Evolutionary conservation across 2,888 invertebrate species (phyloP), one percentile per base, ranked within the genome.

Genomic region (Cotesia congregata): DNA sequence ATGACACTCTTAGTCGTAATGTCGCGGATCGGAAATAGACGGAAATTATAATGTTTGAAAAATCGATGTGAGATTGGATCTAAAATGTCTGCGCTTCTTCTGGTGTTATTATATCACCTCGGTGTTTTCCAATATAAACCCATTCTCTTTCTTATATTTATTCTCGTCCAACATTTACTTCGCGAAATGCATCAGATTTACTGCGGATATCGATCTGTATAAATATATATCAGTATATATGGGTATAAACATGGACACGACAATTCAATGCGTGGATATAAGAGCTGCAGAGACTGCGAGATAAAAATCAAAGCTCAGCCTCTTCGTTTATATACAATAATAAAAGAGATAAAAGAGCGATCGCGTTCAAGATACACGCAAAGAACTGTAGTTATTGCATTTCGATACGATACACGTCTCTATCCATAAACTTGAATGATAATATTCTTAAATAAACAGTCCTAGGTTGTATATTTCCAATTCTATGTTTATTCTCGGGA

Each of bases 21-120:
- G 65, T 68, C 69, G 67, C 75, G 76, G 69, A 17, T 50, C 76
- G 80, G 79, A 79, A 76, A 80, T 80, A 69, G 74, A 78, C 79
- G 78, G 80, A 80, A 79, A 79, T 77, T 79, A 80, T 67, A 79
- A 79, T 79, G 72, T 74, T 76, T 69, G 69, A 77, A 64, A 61
- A 76, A 67, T 61, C 72, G 75, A 39, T 7, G 41, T 15, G 39
- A 77, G 76, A 79, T 79, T 76, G 72, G 76, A 77, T 77, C 74
- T 75, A 67, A 78, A 67, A 72, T 76, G 72, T 72, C 71, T 72
- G 59, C 40, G 40, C 41, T 12, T 30, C 30, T 30, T 30, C 30
- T 68, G 62, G 64, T 67, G 60, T 71, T 50, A 50, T 50, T 50
- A 50, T 50, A 50, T 50, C 50, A 50, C 12, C 12, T 4, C 7